Base-by-base conservation (phyloP, 2,113 vertebrate genomes). In the Cranoglanis bouderius region DNA sequence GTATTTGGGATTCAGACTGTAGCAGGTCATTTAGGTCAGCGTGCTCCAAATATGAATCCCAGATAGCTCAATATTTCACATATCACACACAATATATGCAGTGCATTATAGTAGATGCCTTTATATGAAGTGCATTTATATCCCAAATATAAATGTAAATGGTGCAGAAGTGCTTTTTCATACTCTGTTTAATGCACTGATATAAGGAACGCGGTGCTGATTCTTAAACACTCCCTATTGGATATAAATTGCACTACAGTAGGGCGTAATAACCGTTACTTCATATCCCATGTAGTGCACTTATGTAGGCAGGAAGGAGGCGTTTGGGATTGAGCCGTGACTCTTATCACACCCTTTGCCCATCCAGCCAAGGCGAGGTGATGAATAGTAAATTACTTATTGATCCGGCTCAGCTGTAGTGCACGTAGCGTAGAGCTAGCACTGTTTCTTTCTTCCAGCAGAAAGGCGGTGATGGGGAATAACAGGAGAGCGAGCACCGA, bases 341-440 rank as follows among this genome's bases (percentile, higher is more conserved):
- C 61, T 87, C 59, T 61, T 81, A 87, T 87, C 86, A 49, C 86
- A 87, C 77, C 61, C 61, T 78, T 81, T 35, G 46, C 86, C 77
- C 46, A 87, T 85, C 84, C 86, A 87, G 86, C 86, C 75, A 65
- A 63, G 57, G 21, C 75, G 46, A 65, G 61, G 75, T 87, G 86
- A 81, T 87, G 86, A 87, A 87, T 87, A 87, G 86, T 87, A 87
- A 87, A 87, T 87, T 81, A 87, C 86, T 87, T 87, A 87, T 87
- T 87, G 86, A 87, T 87, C 86, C 21, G 86, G 77, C 77, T 87
- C 86, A 87, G 86, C 86, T 87, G 86, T 87, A 53, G 86, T 9
- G 74, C 46, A 63, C 57, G 32, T 18, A 32, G 53, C 43, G 59
- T 65, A 57, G 63, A 53, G 59, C 18, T 1, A 63, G 85, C 59